A percentile compares a stretch with the other conserved stretches of the same genome.
phyloP scores from a whole-genome alignment of 2,797 vertebrate genomes.

The Cirrhinus molitorella region DNA sequence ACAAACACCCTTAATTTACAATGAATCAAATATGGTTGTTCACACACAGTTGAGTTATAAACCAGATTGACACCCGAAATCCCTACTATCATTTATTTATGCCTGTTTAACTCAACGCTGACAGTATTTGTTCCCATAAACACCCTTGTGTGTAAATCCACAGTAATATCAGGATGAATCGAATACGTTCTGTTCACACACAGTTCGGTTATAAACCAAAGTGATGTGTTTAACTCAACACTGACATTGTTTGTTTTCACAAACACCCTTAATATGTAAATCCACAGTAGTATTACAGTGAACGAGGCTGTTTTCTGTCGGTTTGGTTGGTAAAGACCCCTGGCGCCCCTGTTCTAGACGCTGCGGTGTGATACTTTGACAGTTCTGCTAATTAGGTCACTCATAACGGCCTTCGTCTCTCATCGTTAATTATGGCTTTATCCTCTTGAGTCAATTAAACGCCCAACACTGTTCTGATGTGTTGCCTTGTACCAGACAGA shows the following conservation, averaged over 20 bases:
- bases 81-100: not conserved
- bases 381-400: constrained; percentile 49
- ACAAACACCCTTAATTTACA: not conserved
- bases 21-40: not conserved
- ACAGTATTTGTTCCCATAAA: not conserved
- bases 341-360: not conserved
- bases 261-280: not conserved
- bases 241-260: not conserved
- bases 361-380: not conserved
- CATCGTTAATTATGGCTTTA: constrained; percentile 39
- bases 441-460: constrained; percentile 44
- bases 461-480: constrained; percentile 8
- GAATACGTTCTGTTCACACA: not conserved
- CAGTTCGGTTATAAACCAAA: not conserved
- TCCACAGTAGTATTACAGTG: not conserved
- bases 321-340: not conserved
- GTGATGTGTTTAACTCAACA: not conserved
- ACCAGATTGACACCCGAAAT: not conserved
- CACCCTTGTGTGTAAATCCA: not conserved
- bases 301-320: not conserved
- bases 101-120: not conserved
- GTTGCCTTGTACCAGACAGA: constrained; percentile 4
- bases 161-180: not conserved
- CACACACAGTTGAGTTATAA: not conserved
- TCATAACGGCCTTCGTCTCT: constrained; percentile 32